phyloP scores from a whole-genome alignment of 2,113 vertebrate species.

The Pavo muticus region DNA sequence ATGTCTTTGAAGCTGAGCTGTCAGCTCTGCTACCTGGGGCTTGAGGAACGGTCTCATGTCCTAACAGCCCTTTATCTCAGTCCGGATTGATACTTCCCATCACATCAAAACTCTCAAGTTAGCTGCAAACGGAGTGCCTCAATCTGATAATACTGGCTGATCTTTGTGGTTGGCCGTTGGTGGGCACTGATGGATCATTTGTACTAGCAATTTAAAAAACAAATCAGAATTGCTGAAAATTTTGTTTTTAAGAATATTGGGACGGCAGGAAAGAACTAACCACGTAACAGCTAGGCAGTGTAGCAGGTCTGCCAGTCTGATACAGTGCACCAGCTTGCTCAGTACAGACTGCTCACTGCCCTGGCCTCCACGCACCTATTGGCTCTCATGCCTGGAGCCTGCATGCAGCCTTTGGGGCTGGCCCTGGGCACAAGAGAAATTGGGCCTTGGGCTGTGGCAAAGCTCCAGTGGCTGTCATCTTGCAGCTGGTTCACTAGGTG shows the following conservation, averaged over 20 bases:
- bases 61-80: neutral
- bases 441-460: neutral
- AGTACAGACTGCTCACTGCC: neutral
- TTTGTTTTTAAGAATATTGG: neutral
- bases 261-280: neutral
- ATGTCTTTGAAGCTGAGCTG: neutral
- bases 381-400: neutral
- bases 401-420: rapidly evolving
- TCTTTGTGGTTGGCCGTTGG: neutral
- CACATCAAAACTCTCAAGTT: rapidly evolving
- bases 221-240: neutral
- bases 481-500: neutral
- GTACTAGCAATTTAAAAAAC: neutral
- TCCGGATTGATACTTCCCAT: neutral
- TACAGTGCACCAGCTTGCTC: neutral
- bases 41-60: neutral
- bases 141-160: neutral
- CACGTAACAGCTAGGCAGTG: rapidly evolving
- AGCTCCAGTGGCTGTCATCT: no score
- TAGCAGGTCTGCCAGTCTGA: rapidly evolving
- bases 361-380: neutral
- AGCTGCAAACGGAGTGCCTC: neutral
- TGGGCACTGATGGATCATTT: neutral
- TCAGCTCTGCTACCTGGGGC: no score
- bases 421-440: no score